Evolutionary conservation across 2,113 vertebrate species (phyloP), one percentile per base, ranked within the genome.

Genomic region (Asarcornis scutulata): DNA sequence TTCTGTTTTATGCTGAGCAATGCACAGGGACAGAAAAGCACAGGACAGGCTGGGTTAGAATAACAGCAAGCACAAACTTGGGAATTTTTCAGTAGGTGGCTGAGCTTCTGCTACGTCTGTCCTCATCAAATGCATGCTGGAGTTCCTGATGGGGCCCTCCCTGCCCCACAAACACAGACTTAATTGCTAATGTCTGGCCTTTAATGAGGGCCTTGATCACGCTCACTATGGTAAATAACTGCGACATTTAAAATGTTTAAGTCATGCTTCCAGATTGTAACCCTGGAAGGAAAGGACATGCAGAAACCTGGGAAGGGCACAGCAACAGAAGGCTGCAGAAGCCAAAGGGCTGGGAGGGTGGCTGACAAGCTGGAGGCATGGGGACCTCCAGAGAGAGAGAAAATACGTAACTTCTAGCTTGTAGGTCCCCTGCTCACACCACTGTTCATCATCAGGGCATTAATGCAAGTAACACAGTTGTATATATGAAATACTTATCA

Each of bases 151-250:
- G 93, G 38, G 53, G 60, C 68, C 63, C 68, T 95, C 46, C 11
- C 23, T 92, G 60, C 53, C 80, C 73, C 56, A 16, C 64, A 38
- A 3, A 1, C 29, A 38, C 13, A 84, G 66, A 71, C 42, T 78
- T 96, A 88, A 93, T 93, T 95, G 88, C 76, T 86, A 52, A 71
- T 94, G 90, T 86, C 85, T 94, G 88, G 64, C 62, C 53, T 84
- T 93, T 95, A 91, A 90, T 86, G 75, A 96, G 34, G 38, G 34
- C 69, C 86, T 96, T 94, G 93, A 88, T 96, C 88, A 68, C 64
- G 64, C 67, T 91, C 79, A 26, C 48, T 60, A 4, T 22, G 46
- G 46, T 93, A 94, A 96, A 68, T 81, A 86, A 58, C 52, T 31
- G 52, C 90, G 93, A 75, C 76, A 32, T 93, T 84, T 83, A 17